Evolutionary conservation across 2,888 invertebrate species (phyloP).

Genomic region (Allophyes oxyacanthae): DNA sequence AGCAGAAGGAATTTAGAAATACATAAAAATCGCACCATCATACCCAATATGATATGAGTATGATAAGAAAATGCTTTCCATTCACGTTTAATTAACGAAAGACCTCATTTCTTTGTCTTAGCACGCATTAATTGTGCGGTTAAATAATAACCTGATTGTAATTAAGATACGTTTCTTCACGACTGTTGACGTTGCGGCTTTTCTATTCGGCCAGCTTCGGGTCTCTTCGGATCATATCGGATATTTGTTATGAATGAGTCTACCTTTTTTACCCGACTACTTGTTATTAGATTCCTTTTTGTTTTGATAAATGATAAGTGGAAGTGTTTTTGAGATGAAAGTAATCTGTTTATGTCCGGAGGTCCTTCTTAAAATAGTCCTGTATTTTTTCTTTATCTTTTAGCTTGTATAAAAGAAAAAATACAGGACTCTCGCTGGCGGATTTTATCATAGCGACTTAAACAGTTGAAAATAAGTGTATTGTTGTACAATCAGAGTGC

Average conservation of each 20-base stretch:
- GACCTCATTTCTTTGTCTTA: conserved; percentile 7
- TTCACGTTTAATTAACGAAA: conserved; percentile 10
- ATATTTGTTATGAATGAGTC: conserved; percentile 1
- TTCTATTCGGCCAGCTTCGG: conserved; percentile 8
- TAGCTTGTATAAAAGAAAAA: no score
- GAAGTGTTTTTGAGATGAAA: background rate
- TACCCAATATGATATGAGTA: no score
- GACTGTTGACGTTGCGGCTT: conserved; percentile 28
- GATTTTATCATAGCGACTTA: no score
- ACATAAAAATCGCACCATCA: no score
- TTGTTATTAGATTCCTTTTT: conserved; percentile 15
- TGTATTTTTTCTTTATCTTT: no score
- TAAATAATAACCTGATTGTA: conserved; percentile 35
- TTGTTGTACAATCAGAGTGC: no score
- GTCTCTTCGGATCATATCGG: background rate
- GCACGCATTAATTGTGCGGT: conserved; percentile 11
- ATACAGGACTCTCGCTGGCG: no score
- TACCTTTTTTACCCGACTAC: no score
- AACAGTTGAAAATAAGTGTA: no score
- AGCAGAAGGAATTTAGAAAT: no score
- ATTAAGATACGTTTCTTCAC: conserved; percentile 42
- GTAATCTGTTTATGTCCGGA: conserved; percentile 4
- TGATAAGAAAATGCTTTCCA: no score
- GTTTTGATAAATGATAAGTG: conserved; percentile 23
- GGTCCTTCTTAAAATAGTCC: background rate